Base-by-base conservation (phyloP, 2,888 invertebrate genomes). In the Tromatobia lineatoria region DNA sequence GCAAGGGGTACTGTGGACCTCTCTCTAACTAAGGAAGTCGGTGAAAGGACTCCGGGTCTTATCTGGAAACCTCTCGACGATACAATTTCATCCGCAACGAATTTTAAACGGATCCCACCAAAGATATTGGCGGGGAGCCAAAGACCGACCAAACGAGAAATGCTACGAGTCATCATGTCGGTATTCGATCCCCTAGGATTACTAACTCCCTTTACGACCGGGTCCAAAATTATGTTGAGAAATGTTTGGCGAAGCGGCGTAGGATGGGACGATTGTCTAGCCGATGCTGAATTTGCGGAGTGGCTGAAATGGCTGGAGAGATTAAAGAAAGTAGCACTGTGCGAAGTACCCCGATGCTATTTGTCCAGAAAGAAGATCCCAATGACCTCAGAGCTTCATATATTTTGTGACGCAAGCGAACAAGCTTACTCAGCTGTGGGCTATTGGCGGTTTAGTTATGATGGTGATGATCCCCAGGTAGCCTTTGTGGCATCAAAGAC, bases 121-220 rank as follows among this genome's bases (percentile, higher is more conserved):
- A 7, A 34, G 34, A 34, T 34, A 34, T 7, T 34, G 3, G 34
- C 34, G 34, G 34, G 34, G 34, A 34, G 34, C 4, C 34, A 7
- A 34, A 34, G 34, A 34, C 34, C 34, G 34, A 34, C 34, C 34
- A 34, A 34, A 3, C 1, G 34, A 7, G 34, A 34, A 34, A 61
- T 85, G 29, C 67, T 88, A 66, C 82, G 83, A 45, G 69, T 82
- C 0, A 80, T 86, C 7, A 89, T 87, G 90, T 89, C 87, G 3
- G 61, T 90, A 0, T 91, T 88, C 71, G 90, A 92, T 45, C 91
- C 91, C 0, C 66, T 88, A 0, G 90, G 90, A 13, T 80, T 89
- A 0, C 75, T 90, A n/a, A 73, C 83, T 7, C 85, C 88, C 8
- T 86, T 88, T 15, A 66, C 86, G 2, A 74, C 89, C 15, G 75